Evolutionary conservation across 53 echinoderm and acorn worm genomes (phyloP).

Genomic region (Crossaster papposus): DNA sequence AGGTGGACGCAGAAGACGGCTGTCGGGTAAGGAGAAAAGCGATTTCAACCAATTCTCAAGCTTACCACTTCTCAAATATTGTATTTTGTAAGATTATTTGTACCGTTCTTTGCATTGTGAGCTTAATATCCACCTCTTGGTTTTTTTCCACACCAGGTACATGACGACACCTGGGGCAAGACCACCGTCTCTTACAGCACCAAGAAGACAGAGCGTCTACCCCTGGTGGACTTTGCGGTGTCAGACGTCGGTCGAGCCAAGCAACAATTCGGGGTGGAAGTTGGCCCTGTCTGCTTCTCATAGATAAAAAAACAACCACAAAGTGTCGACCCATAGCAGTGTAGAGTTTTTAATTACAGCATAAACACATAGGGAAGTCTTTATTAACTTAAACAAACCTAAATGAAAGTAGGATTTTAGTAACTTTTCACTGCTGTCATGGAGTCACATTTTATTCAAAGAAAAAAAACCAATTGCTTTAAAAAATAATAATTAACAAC

Average conservation of each 20-base stretch:
- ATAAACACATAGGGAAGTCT: conserved; percentile 58
- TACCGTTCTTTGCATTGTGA: background rate
- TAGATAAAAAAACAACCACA: conserved; percentile 39
- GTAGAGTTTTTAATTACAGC: conserved; percentile 46
- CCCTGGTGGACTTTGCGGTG: conserved; percentile 86
- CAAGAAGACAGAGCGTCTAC: conserved; percentile 88
- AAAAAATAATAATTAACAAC: background rate
- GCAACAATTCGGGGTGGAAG: conserved; percentile 88
- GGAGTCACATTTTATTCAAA: conserved; percentile 22
- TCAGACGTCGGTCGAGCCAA: conserved; percentile 78
- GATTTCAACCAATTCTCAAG: too few species aligned
- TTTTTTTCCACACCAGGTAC: conserved; percentile 59
- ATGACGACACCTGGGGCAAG: conserved; percentile 68
- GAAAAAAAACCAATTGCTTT: conserved; percentile 11
- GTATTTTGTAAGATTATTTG: too few species aligned
- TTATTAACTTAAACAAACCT: conserved; percentile 17
- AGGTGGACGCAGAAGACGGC: conserved; percentile 74
- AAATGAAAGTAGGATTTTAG: background rate
- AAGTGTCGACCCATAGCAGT: conserved; percentile 40
- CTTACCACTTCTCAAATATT: too few species aligned
- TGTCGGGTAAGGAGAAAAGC: conserved; percentile 79
- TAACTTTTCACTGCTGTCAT: conserved; percentile 16
- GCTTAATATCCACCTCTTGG: background rate
- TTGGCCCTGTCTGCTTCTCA: conserved; percentile 94
- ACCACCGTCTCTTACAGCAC: conserved; percentile 80